Conservation (phyloP, 2,888 invertebrate species). For the Cephus pulcher region DNA sequence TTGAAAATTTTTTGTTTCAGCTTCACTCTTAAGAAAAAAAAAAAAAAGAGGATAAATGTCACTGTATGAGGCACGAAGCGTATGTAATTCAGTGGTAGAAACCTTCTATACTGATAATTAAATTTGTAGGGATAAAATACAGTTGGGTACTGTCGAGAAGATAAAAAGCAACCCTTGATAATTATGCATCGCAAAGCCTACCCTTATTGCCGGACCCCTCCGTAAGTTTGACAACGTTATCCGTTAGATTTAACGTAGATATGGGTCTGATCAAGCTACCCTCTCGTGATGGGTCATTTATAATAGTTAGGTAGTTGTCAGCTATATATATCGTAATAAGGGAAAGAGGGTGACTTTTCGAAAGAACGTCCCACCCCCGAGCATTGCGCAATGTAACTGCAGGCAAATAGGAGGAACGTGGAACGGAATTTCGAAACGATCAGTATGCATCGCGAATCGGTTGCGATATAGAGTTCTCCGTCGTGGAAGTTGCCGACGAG, state of each 20-base stretch:
- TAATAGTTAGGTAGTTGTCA: slow-evolving; percentile 7
- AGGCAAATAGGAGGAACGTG: background rate
- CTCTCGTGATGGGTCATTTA: slow-evolving; percentile 29
- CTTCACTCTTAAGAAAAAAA: too few relatives aligned
- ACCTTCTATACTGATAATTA: background rate
- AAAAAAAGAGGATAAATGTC: too few relatives aligned
- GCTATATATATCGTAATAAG: background rate
- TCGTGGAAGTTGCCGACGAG: background rate
- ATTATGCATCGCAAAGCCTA: background rate
- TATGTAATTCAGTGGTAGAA: too few relatives aligned
- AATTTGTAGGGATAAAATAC: background rate
- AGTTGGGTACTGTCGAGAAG: background rate
- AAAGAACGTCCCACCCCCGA: background rate
- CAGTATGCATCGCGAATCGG: slow-evolving; percentile 43
- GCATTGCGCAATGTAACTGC: background rate
- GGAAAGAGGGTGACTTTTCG: background rate
- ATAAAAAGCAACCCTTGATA: background rate
- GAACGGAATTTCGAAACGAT: slow-evolving; percentile 21
- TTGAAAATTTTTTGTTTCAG: too few relatives aligned
- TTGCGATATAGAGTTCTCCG: slow-evolving; percentile 32
- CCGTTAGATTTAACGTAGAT: background rate
- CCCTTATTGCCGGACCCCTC: background rate
- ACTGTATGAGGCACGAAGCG: too few relatives aligned
- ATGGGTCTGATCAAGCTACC: slow-evolving; percentile 29
- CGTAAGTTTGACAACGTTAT: background rate